phyloP scores from a whole-genome alignment of 1,140 invertebrate genomes.

The Bombus superbus region DNA sequence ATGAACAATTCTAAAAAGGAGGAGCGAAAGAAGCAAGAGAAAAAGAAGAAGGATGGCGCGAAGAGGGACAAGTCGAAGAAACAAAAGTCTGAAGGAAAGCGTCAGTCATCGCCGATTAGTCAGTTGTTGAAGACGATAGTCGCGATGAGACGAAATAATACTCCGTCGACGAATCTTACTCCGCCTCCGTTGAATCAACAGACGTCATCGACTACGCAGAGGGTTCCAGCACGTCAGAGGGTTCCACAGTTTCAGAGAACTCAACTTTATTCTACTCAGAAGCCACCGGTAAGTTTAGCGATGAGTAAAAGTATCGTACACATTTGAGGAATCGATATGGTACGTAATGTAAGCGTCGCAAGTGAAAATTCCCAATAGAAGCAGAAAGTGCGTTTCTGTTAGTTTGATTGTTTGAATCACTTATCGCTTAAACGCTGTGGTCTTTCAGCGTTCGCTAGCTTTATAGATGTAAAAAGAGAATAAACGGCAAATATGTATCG shows the following conservation, averaged over 20 bases:
- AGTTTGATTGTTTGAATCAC: not conserved
- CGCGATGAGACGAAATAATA: conserved; percentile 48
- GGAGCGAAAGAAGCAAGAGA: conserved; percentile 26
- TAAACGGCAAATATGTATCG: not conserved
- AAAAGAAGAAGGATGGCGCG: conserved; percentile 1
- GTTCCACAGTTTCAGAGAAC: not conserved
- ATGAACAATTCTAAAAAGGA: not conserved
- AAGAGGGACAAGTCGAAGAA: conserved; percentile 3
- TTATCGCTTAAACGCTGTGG: not conserved
- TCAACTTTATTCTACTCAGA: not conserved
- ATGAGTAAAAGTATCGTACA: not conserved
- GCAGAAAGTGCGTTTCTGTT: not conserved
- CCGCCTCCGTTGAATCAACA: conserved; percentile 18
- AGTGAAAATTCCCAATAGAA: not conserved
- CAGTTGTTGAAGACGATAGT: conserved; percentile 61
- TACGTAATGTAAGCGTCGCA: not conserved
- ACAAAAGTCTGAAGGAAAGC: conserved; percentile 6
- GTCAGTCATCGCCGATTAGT: conserved; percentile 23
- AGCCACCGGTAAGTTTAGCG: conserved; percentile 6
- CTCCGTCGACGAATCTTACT: not conserved
- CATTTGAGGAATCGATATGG: no score
- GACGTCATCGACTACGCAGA: not conserved
- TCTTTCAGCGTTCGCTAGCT: no score
- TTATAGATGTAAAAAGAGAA: not conserved
- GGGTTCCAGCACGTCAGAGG: not conserved